These are phyloP conservation scores for Pelochelys cantorii DNA, from an alignment of 2,797 vertebrate genomes.

Conservation along the genomic window DNA sequence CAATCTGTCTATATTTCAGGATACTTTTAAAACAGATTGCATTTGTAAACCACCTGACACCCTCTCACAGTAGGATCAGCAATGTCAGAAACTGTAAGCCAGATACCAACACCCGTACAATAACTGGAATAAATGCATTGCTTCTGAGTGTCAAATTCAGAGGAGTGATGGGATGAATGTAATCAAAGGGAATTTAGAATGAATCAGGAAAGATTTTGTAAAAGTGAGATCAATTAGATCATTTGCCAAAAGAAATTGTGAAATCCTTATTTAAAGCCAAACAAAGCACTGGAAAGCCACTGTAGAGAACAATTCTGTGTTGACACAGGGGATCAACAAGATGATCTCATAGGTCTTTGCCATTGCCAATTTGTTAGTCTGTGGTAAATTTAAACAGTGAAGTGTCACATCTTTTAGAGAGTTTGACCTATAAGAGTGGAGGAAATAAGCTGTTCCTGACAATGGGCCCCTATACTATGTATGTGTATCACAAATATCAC, in stretches of 20 bases:
- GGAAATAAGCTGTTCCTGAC: conserved; percentile 15
- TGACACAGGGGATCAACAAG: background rate
- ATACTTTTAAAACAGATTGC: background rate
- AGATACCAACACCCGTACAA: background rate
- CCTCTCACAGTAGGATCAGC: background rate
- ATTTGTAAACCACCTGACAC: background rate
- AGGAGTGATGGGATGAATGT: background rate
- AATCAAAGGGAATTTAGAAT: background rate
- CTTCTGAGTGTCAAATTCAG: background rate
- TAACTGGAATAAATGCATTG: background rate
- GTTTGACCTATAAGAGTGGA: conserved; percentile 12
- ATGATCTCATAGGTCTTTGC: background rate
- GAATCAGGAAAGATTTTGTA: background rate
- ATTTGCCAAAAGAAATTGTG: background rate
- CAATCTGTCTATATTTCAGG: background rate
- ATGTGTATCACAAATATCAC: conserved; percentile 24
- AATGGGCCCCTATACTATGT: conserved; percentile 20
- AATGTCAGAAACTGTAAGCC: background rate
- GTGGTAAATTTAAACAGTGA: conserved; percentile 30
- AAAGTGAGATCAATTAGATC: background rate
- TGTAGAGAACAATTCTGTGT: background rate
- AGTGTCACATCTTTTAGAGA: conserved; percentile 30
- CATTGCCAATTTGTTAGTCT: background rate
- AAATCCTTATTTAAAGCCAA: conserved; percentile 1
- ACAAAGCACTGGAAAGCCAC: background rate